Evolutionary conservation across 2,888 invertebrate species (phyloP).

Genomic region (Noctua janthina): DNA sequence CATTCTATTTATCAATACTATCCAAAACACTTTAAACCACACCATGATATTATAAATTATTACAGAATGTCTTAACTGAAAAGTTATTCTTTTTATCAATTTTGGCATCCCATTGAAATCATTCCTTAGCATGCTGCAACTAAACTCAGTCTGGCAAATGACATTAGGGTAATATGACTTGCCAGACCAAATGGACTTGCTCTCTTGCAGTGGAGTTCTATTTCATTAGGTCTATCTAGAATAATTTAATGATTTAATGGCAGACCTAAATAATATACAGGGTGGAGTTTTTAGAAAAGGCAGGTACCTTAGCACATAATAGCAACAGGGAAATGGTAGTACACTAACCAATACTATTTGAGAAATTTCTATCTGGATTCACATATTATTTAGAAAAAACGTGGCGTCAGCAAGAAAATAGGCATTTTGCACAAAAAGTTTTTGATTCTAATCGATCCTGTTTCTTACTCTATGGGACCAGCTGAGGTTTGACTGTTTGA

Average conservation of each 20-base stretch:
- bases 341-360: neutral
- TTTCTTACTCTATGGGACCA: neutral
- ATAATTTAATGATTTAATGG: neutral
- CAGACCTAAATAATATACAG: neutral
- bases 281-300: neutral
- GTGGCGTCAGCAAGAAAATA: neutral
- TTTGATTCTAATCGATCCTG: neutral
- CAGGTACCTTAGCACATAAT: neutral
- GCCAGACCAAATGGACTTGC: neutral
- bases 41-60: neutral
- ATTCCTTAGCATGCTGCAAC: neutral
- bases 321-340: neutral
- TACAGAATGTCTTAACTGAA: neutral
- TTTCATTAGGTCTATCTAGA: neutral
- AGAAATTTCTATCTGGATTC: neutral
- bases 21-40: neutral
- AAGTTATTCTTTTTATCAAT: slow-evolving; percentile 2
- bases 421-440: neutral
- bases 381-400: neutral
- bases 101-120: neutral
- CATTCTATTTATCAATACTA: neutral
- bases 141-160: neutral
- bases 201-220: neutral
- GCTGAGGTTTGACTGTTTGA: neutral
- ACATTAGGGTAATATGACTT: neutral